These are phyloP conservation scores for Toxostoma redivivum DNA, from an alignment of 2,113 vertebrate species.

Conservation along the genomic window DNA sequence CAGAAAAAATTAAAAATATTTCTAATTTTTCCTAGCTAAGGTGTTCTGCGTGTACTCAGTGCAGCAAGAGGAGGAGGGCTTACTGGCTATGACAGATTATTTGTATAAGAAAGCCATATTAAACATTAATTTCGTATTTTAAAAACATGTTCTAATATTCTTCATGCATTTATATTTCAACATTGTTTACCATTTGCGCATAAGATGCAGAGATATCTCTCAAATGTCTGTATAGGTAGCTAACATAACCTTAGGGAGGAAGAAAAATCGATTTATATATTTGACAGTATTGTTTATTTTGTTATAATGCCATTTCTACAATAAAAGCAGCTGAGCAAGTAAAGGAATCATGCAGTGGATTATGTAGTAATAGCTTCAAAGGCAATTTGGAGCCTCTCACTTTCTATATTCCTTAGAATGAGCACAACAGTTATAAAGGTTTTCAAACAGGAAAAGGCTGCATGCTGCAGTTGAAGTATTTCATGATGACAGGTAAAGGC, in stretches of 20 bases:
- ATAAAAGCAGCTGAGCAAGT: not conserved
- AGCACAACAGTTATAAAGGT: not conserved
- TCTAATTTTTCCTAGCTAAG: not conserved
- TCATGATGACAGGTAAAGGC: not conserved
- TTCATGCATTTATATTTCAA: not conserved
- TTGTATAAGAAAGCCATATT: not conserved
- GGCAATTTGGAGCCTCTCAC: not conserved
- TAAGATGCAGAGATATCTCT: not conserved
- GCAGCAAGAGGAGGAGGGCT: not conserved
- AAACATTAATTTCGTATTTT: not conserved
- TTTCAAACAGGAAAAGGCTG: not conserved
- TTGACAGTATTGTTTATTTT: not conserved
- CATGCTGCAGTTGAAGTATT: not conserved
- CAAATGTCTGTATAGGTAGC: not conserved
- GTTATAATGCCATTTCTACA: not conserved
- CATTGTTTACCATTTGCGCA: not conserved
- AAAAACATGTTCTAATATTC: not conserved
- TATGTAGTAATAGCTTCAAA: not conserved
- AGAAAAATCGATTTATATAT: not conserved
- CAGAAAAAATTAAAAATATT: not conserved
- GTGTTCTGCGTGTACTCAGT: not conserved
- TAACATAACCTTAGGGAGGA: not conserved
- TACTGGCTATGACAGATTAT: not conserved
- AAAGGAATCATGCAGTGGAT: not conserved
- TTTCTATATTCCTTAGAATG: not conserved